Percentiles rank a stretch among this genome's conserved stretches.
phyloP scores from a whole-genome alignment of 2,113 vertebrate species.

The Cacatua alba region DNA sequence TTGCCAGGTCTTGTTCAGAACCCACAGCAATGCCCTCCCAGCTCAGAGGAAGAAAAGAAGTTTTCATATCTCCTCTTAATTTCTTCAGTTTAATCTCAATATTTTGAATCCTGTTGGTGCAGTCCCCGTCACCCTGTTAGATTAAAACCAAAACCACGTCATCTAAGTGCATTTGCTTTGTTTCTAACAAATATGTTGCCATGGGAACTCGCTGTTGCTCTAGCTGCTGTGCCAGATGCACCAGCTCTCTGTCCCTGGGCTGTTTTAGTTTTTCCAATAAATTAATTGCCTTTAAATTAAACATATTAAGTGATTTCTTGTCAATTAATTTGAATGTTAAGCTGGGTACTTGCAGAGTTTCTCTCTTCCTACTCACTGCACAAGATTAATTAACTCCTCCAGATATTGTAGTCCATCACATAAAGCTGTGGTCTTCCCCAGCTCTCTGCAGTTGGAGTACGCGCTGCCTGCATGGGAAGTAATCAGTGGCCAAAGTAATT shows the following conservation, averaged over 20 bases:
- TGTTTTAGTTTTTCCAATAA: conserved; percentile 49
- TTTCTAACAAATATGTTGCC: conserved; percentile 73
- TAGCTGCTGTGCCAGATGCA: conserved; percentile 26
- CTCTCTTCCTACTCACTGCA: conserved; percentile 4
- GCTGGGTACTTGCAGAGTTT: conserved; percentile 13
- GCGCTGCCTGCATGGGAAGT: conserved; percentile 47
- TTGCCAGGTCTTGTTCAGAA: background rate
- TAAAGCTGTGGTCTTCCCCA: background rate
- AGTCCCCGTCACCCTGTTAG: background rate
- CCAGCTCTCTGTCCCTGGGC: conserved; percentile 43
- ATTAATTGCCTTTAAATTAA: conserved; percentile 76
- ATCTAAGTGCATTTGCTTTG: background rate
- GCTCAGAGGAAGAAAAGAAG: background rate
- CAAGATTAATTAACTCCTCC: conserved; percentile 68
- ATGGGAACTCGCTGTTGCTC: conserved; percentile 67
- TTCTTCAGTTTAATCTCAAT: background rate
- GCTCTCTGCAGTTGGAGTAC: conserved; percentile 25
- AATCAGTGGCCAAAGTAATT: conserved; percentile 77
- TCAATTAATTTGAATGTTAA: conserved; percentile 75
- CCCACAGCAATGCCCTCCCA: background rate
- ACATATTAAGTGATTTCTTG: conserved; percentile 69
- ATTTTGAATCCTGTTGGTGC: conserved; percentile 23
- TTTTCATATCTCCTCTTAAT: background rate
- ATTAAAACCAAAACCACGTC: background rate
- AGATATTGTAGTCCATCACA: conserved; percentile 35